Evolutionary conservation across 1,140 invertebrate species (phyloP).

Genomic region (Papilio glaucus): DNA sequence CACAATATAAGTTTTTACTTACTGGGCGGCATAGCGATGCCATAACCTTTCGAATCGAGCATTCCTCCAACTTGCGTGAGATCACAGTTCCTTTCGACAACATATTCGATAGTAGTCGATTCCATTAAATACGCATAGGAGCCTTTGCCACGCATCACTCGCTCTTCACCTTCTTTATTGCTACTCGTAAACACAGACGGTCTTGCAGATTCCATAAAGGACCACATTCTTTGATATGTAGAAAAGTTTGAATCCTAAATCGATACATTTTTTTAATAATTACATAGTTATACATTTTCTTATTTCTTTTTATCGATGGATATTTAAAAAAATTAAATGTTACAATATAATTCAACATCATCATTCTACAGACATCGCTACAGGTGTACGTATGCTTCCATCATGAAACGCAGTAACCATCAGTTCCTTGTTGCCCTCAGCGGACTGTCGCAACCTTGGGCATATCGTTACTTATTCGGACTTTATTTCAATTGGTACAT

Average conservation of each 20-base stretch:
- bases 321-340: no score
- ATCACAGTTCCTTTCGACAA: conserved; percentile 95
- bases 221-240: conserved; percentile 96
- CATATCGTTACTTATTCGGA: no score
- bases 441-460: no score
- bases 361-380: no score
- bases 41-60: conserved; percentile 96
- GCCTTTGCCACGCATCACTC: conserved; percentile 92
- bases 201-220: conserved; percentile 94
- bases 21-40: conserved; percentile 96
- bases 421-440: no score
- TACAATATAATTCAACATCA: no score
- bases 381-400: no score
- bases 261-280: no score
- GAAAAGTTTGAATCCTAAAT: conserved; percentile 97
- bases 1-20: conserved; percentile 68
- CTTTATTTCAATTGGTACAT: no score
- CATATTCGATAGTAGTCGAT: conserved; percentile 96
- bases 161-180: conserved; percentile 93
- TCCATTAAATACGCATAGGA: conserved; percentile 97
- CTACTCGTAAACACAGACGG: conserved; percentile 93
- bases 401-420: no score
- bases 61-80: conserved; percentile 95
- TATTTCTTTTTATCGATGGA: no score
- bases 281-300: no score